Percentiles rank a stretch among this genome's conserved stretches.
These are phyloP conservation scores for Calvadosia cruxmelitensis DNA, from an alignment of 30 jellyfish, hydroid and myxozoan genomes.

Conservation along the genomic window DNA sequence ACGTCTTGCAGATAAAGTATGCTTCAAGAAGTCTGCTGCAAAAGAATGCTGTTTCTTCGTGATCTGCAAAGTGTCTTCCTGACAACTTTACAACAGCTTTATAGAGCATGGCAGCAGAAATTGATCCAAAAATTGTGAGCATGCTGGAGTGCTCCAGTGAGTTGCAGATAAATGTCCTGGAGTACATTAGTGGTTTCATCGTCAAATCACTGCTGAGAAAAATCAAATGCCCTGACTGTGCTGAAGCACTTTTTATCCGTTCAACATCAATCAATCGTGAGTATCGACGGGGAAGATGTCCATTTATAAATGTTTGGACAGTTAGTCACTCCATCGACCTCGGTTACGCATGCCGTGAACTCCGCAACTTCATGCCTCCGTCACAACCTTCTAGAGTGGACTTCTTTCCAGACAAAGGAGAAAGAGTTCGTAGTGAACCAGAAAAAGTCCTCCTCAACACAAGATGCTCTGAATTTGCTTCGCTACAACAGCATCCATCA, in stretches of 20 bases:
- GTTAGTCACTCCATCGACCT: conserved; percentile 12
- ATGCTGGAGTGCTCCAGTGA: conserved; percentile 5
- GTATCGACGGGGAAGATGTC: not conserved
- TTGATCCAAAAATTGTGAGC: conserved; percentile 10
- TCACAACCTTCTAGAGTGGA: conserved; percentile 9
- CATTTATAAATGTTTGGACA: conserved; percentile 21
- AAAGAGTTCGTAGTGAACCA: not conserved
- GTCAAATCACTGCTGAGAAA: not conserved
- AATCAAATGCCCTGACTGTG: conserved; percentile 20
- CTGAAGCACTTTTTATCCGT: not conserved
- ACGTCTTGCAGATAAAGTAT: conserved; percentile 12
- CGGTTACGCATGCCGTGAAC: conserved; percentile 12
- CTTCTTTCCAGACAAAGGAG: not conserved
- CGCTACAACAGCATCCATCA: conserved; percentile 8
- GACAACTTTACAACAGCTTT: not conserved
- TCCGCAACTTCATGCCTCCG: conserved; percentile 5
- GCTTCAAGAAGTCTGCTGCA: conserved; percentile 20
- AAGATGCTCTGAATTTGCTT: conserved; percentile 1
- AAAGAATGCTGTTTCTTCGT: conserved; percentile 12
- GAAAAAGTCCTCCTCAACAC: conserved; percentile 3
- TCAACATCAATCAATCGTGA: not conserved
- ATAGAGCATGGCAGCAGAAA: not conserved
- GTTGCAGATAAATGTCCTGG: conserved; percentile 22
- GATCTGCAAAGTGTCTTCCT: conserved; percentile 25
- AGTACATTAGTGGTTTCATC: conserved; percentile 21